These are phyloP conservation scores for Lagorchestes hirsutus DNA, from an alignment of 2,797 vertebrate genomes.

Conservation along the genomic window DNA sequence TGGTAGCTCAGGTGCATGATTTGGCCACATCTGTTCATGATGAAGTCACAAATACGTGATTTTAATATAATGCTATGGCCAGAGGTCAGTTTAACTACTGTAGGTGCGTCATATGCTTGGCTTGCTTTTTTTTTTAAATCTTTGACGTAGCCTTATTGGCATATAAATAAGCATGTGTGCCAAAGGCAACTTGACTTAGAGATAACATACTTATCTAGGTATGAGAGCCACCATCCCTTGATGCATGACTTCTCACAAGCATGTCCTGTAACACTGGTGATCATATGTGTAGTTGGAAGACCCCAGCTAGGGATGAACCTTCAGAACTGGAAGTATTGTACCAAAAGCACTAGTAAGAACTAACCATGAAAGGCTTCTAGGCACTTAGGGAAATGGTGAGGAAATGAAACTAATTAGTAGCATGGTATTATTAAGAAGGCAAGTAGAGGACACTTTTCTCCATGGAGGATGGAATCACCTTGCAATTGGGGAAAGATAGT, in stretches of 20 bases:
- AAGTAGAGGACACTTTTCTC: not conserved
- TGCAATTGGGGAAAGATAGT: not conserved
- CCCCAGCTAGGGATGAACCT: conserved; percentile 45
- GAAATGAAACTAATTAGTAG: not conserved
- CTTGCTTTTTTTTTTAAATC: conserved; percentile 56
- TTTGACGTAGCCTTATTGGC: conserved; percentile 54
- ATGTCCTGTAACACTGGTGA: not conserved
- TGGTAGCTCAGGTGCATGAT: conserved; percentile 87
- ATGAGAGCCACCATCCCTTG: not conserved
- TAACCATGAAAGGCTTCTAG: not conserved
- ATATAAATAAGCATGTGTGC: conserved; percentile 76
- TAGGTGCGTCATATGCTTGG: not conserved
- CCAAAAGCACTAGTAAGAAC: conserved; percentile 9
- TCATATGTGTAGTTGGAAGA: conserved; percentile 2
- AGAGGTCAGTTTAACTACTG: conserved; percentile 29
- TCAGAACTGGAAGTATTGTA: conserved; percentile 32
- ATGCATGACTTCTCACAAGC: not conserved
- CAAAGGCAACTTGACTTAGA: conserved; percentile 84
- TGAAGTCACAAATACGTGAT: conserved; percentile 58
- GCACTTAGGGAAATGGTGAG: not conserved
- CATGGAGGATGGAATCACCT: conserved; percentile 22
- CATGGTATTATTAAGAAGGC: not conserved
- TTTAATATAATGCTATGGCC: conserved; percentile 53
- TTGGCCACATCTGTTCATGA: conserved; percentile 68
- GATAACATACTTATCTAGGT: conserved; percentile 64